These are phyloP conservation scores for Drosophila nigritarsus DNA, from an alignment of 2,888 invertebrate species.

Conservation along the genomic window DNA sequence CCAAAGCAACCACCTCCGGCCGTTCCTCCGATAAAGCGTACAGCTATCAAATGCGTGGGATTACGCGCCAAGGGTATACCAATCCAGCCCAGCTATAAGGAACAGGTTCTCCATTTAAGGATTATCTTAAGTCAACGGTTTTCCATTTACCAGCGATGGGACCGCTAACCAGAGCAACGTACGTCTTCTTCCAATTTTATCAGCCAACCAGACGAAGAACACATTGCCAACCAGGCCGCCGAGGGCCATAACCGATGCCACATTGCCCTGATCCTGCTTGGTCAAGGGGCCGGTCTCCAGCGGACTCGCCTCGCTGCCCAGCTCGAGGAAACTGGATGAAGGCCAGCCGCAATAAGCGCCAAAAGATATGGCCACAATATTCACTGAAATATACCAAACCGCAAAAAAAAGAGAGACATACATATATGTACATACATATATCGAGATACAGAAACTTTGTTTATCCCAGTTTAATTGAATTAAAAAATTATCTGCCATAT, in stretches of 20 bases:
- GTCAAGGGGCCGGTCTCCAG: constrained; percentile 79
- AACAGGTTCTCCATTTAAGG: background rate
- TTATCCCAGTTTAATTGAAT: background rate
- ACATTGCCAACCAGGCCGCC: constrained; percentile 82
- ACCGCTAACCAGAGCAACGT: constrained; percentile 72
- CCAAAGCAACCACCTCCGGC: constrained; percentile 79
- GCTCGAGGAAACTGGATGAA: constrained; percentile 81
- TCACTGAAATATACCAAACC: constrained; percentile 37
- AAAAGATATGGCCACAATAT: constrained; percentile 80
- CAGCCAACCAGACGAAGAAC: constrained; percentile 81
- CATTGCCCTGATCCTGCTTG: constrained; percentile 82
- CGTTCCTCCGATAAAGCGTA: constrained; percentile 79
- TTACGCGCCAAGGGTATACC: constrained; percentile 75
- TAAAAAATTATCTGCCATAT: too few species aligned
- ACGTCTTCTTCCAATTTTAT: constrained; percentile 79
- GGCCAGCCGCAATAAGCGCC: constrained; percentile 83
- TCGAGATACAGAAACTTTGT: background rate
- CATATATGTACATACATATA: background rate
- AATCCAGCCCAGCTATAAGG: constrained; percentile 77
- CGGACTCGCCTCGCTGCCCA: constrained; percentile 75
- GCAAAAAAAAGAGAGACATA: background rate
- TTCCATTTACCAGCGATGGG: constrained; percentile 77
- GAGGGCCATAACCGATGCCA: constrained; percentile 82
- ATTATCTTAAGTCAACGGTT: accelerated
- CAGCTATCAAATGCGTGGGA: constrained; percentile 68